phyloP scores from a whole-genome alignment of 1,140 invertebrate species.

The Amphibalanus amphitrite region DNA sequence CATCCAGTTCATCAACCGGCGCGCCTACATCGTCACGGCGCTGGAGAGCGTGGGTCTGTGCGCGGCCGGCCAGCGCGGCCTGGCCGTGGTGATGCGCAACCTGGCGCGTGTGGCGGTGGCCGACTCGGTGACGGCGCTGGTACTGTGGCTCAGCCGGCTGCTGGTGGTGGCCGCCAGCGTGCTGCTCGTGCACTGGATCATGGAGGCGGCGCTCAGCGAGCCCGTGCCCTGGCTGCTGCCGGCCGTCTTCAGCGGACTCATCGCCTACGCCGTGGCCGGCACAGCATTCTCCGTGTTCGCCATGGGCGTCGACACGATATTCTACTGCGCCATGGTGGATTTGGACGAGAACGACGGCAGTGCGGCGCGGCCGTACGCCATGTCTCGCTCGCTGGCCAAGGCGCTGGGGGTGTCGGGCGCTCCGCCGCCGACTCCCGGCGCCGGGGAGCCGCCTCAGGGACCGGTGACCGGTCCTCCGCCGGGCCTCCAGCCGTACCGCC shows the following conservation, averaged over 20 bases:
- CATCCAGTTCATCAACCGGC: constrained; percentile 49
- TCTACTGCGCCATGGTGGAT: not conserved
- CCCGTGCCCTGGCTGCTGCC: not conserved
- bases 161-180: not conserved
- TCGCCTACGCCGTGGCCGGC: not conserved
- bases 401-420: not conserved
- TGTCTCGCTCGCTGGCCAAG: not conserved
- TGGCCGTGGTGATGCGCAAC: not conserved
- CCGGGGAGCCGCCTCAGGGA: too few species aligned
- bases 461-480: too few species aligned
- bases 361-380: not conserved
- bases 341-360: not conserved
- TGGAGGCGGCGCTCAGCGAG: not conserved
- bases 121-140: not conserved
- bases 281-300: not conserved
- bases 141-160: not conserved
- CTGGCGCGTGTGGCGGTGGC: not conserved
- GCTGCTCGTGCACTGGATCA: not conserved
- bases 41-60: not conserved
- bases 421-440: too few species aligned
- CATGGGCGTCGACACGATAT: not conserved
- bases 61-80: not conserved
- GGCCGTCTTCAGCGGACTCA: not conserved
- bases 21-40: constrained; percentile 45
- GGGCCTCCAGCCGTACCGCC: too few species aligned